phyloP scores from a whole-genome alignment of 2,113 vertebrate genomes.

The Microtus richardsoni region DNA sequence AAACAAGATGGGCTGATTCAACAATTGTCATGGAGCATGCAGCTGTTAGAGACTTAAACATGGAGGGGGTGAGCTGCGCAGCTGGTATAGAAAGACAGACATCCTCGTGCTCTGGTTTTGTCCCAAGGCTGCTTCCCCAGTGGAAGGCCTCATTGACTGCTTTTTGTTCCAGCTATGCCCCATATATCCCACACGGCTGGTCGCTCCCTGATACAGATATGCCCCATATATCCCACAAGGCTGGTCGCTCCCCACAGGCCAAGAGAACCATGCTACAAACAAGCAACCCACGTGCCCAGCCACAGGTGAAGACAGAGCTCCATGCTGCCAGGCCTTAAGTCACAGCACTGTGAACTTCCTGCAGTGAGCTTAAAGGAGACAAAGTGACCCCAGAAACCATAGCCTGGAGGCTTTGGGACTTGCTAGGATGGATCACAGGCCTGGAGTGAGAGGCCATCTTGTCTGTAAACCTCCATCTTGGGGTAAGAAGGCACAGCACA shows the following conservation, averaged over 20 bases:
- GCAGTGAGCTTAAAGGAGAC: conserved; percentile 92
- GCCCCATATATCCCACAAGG: neutral
- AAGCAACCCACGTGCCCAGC: neutral
- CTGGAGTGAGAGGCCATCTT: conserved; percentile 86
- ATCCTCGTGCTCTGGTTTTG: neutral
- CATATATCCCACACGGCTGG: neutral
- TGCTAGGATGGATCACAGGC: conserved; percentile 84
- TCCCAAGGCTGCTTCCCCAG: neutral
- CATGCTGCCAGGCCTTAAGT: fast-evolving
- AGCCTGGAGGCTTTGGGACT: conserved; percentile 82
- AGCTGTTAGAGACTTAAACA: neutral
- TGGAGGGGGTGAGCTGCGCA: neutral
- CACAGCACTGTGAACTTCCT: neutral
- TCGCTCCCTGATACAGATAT: neutral
- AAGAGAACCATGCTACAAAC: neutral
- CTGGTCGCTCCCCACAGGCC: neutral
- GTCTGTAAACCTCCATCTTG: conserved; percentile 91
- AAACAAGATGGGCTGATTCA: neutral
- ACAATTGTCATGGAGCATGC: neutral
- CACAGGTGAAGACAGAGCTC: neutral
- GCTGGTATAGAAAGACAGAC: neutral
- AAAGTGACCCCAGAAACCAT: conserved; percentile 85
- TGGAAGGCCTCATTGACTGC: neutral
- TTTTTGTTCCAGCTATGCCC: neutral
- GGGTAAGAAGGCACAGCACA: conserved; percentile 81